phyloP scores from a whole-genome alignment of 2,888 invertebrate species.

The Erebia aethiops region DNA sequence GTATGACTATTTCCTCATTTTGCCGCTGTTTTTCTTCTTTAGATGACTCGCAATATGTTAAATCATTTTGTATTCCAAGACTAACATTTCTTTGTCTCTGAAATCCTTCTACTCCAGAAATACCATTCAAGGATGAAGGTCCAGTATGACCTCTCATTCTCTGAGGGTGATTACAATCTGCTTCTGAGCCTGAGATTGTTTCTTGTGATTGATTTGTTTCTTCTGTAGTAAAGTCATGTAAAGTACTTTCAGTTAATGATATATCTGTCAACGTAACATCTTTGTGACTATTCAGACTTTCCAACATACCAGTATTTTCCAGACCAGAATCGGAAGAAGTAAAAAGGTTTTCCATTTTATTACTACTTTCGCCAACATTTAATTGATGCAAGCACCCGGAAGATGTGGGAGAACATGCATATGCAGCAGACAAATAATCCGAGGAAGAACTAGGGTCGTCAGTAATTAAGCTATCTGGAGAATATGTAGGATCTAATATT shows the following conservation, averaged over 20 bases:
- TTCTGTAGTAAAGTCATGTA: slow-evolving; percentile 66
- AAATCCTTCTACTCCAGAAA: slow-evolving; percentile 35
- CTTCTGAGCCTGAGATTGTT: slow-evolving; percentile 49
- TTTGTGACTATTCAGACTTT: slow-evolving; percentile 66
- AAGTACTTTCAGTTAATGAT: slow-evolving; percentile 71
- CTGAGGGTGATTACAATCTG: slow-evolving; percentile 48
- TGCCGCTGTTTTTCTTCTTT: slow-evolving; percentile 85
- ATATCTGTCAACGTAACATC: slow-evolving; percentile 67
- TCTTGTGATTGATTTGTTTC: slow-evolving; percentile 55
- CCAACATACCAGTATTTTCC: slow-evolving; percentile 70
- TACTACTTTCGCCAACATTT: slow-evolving; percentile 58
- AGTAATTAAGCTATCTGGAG: slow-evolving; percentile 70
- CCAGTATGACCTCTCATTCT: slow-evolving; percentile 31
- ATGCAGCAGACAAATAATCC: slow-evolving; percentile 71
- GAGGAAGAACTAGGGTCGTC: slow-evolving; percentile 74
- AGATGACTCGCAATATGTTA: slow-evolving; percentile 53
- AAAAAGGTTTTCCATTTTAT: slow-evolving; percentile 70
- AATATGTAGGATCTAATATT: slow-evolving; percentile 56
- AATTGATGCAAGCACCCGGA: slow-evolving; percentile 54
- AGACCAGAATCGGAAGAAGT: slow-evolving; percentile 76
- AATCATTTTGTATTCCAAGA: slow-evolving; percentile 48
- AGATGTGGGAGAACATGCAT: slow-evolving; percentile 62
- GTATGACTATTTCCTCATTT: slow-evolving; percentile 84
- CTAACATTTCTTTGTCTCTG: slow-evolving; percentile 47
- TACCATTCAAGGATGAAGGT: slow-evolving; percentile 43